phyloP scores from a whole-genome alignment of 2,888 invertebrate species.

The Argyresthia albistria region DNA sequence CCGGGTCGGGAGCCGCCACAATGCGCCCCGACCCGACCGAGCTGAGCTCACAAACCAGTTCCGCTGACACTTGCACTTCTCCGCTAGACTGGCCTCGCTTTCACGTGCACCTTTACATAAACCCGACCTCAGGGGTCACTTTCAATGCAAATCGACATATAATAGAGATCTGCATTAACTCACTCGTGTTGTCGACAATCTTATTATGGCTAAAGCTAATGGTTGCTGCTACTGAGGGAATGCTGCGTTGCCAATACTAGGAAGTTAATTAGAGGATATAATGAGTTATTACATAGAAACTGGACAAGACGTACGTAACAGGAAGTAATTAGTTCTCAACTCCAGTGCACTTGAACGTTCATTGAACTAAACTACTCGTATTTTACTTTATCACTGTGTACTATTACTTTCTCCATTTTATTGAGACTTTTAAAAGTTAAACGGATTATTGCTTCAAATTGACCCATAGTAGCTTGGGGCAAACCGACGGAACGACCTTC shows the following conservation, averaged over 20 bases:
- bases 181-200: neutral
- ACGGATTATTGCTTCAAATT: too few species aligned
- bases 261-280: constrained; percentile 1
- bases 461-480: neutral
- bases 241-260: neutral
- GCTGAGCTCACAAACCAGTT: constrained; percentile 39
- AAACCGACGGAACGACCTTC: constrained; percentile 18
- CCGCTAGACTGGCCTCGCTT: constrained; percentile 20
- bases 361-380: constrained; percentile 20
- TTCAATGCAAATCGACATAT: neutral
- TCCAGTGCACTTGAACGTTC: constrained; percentile 27
- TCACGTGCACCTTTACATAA: constrained; percentile 16
- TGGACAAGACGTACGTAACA: constrained; percentile 7
- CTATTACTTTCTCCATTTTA: too few species aligned
- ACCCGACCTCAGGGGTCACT: constrained; percentile 23
- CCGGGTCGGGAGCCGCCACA: constrained; percentile 6
- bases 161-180: neutral
- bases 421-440: too few species aligned
- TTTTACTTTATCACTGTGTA: too few species aligned
- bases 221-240: constrained; percentile 14
- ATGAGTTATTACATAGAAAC: constrained; percentile 2
- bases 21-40: constrained; percentile 11
- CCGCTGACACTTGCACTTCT: constrained; percentile 48
- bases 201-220: constrained; percentile 6
- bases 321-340: constrained; percentile 28